Conservation (phyloP, 2,797 vertebrate genomes). For the Simalia tracyae region DNA sequence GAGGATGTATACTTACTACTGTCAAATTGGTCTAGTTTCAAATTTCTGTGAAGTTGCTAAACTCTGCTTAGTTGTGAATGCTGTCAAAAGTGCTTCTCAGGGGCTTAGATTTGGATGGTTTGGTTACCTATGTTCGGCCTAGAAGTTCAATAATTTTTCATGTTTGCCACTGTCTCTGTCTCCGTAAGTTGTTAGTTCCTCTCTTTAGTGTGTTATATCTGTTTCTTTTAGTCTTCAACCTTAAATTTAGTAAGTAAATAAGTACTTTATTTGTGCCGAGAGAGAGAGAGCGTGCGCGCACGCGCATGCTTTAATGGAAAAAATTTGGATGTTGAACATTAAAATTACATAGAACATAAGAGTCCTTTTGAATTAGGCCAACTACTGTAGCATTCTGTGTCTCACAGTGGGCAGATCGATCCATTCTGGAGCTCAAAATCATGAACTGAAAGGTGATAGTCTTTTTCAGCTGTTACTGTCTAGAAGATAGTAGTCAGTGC, state of each 20-base stretch:
- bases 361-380: not conserved
- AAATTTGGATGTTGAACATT: not conserved
- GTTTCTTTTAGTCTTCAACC: not conserved
- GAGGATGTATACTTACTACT: not conserved
- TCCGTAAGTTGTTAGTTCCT: not conserved
- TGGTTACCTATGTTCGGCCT: not conserved
- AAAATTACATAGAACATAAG: not conserved
- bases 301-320: not conserved
- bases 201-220: not conserved
- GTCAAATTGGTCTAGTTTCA: not conserved
- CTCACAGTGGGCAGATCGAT: too few relatives aligned
- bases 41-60: not conserved
- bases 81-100: not conserved
- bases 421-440: too few relatives aligned
- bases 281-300: not conserved
- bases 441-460: too few relatives aligned
- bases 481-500: too few relatives aligned
- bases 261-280: not conserved
- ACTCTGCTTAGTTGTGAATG: not conserved
- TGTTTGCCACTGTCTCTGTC: not conserved
- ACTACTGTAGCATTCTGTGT: not conserved
- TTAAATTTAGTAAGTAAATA: not conserved
- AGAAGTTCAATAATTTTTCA: not conserved
- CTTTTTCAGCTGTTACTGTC: too few relatives aligned
- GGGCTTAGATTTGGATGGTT: not conserved